phyloP scores from a whole-genome alignment of 2,113 vertebrate species.

The Cercocebus atys region DNA sequence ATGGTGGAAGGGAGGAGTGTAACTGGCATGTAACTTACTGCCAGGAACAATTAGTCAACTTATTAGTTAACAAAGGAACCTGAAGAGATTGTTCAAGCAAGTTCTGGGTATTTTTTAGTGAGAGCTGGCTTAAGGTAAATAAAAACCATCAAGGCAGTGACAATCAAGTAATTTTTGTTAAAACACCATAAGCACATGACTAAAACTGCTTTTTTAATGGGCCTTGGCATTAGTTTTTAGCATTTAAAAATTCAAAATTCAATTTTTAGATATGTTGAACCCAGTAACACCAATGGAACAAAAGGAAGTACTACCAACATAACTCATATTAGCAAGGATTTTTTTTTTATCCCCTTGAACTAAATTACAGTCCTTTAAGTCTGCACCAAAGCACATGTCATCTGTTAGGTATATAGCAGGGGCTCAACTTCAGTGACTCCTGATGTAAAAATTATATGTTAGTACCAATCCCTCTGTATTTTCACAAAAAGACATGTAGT shows the following conservation, averaged over 20 bases:
- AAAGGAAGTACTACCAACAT: neutral
- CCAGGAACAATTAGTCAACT: slow-evolving; percentile 33
- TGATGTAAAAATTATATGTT: neutral
- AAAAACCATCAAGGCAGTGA: slow-evolving; percentile 29
- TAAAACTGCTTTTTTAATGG: neutral
- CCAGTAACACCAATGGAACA: neutral
- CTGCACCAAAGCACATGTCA: slow-evolving; percentile 14
- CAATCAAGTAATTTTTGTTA: slow-evolving; percentile 39
- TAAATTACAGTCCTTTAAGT: slow-evolving; percentile 25
- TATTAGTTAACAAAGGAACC: slow-evolving; percentile 43
- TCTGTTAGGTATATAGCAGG: neutral
- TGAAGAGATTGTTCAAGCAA: neutral
- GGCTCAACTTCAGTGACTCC: neutral
- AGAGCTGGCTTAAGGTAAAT: slow-evolving; percentile 46
- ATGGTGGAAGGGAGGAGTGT: neutral
- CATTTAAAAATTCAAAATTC: slow-evolving; percentile 29
- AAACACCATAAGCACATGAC: neutral
- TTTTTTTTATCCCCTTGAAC: neutral
- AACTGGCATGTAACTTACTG: neutral
- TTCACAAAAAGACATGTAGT: neutral
- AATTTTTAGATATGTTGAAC: neutral
- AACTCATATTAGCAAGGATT: slow-evolving; percentile 36
- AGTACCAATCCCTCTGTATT: neutral
- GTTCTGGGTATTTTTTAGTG: slow-evolving; percentile 50
- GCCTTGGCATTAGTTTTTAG: neutral